Percentiles rank a stretch among this genome's conserved stretches.
phyloP scores from a whole-genome alignment of 2,797 vertebrate genomes.

The Nannoperca obscura region DNA sequence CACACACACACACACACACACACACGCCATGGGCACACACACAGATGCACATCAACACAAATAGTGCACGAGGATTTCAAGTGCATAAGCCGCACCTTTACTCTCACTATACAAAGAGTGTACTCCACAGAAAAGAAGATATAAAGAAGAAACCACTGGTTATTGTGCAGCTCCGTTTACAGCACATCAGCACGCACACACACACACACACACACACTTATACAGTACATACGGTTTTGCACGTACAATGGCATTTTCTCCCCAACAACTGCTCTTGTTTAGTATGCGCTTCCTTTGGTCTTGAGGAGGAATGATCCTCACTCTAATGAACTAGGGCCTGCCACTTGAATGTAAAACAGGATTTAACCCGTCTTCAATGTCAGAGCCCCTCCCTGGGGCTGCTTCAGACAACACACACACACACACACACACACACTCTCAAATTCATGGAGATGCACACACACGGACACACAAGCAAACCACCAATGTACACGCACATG shows the following conservation, averaged over 20 bases:
- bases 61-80: slow-evolving; percentile 29
- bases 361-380: slow-evolving; percentile 92
- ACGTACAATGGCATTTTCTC: slow-evolving; percentile 86
- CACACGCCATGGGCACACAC: slow-evolving; percentile 32
- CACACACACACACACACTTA: slow-evolving; percentile 44
- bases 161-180: slow-evolving; percentile 41
- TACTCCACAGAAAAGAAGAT: slow-evolving; percentile 27
- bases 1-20: slow-evolving; percentile 20
- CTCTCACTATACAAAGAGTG: slow-evolving; percentile 36
- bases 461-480: slow-evolving; percentile 19
- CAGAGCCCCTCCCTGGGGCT: slow-evolving; percentile 89
- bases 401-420: slow-evolving; percentile 86
- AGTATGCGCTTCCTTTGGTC: slow-evolving; percentile 90
- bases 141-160: slow-evolving; percentile 54
- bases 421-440: slow-evolving; percentile 61
- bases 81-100: slow-evolving; percentile 53
- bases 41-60: slow-evolving; percentile 20
- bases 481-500: slow-evolving; percentile 23
- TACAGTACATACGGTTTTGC: slow-evolving; percentile 75
- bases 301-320: slow-evolving; percentile 91
- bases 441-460: slow-evolving; percentile 41
- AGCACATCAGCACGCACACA: slow-evolving; percentile 16
- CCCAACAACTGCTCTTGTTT: slow-evolving; percentile 89
- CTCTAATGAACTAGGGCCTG: slow-evolving; percentile 90
- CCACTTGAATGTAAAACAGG: slow-evolving; percentile 92